Evolutionary conservation across 53 echinoderm and acorn worm genomes (phyloP), one percentile per base, ranked within the genome.

Genomic region (Zoroaster sp.): DNA sequence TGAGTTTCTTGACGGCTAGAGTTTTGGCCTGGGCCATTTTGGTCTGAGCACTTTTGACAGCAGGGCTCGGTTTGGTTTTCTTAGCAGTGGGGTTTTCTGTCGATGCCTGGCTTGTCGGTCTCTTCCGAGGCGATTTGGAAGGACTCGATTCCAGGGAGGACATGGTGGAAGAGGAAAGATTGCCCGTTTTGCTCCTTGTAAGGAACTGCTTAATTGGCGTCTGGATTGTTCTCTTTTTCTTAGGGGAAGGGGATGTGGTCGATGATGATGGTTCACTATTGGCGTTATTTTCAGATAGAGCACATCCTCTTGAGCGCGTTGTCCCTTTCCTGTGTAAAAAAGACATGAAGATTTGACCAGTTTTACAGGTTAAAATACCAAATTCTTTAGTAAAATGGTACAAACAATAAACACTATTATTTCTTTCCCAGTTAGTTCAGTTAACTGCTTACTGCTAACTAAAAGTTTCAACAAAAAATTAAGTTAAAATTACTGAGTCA

Each of bases 221-320:
- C 44, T 80, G 81, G 36, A 78, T 30, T 73, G 81, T 80, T 71
- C 90, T 52, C 63, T 89, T 89, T 36, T 72, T 72, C 38, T 70
- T 87, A 1, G 75, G 66, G 18, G 75, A 35, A 23, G 89, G 67
- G 17, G 90, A 72, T 2, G 90, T 53, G 14, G 70, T 46, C 7
- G 73, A 34, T 20, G 90, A 44, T 15, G 33, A 18, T 31, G 43
- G 39, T 14, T 40, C 54, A 55, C 82, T 74, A 55, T 89, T 80
- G 59, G 81, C 81, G 23, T 89, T 81, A 45, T 89, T 89, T 72
- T 89, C 90, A 5, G 90, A 80, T 2, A 89, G 82, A 12, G 90
- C 90, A 43, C 90, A 65, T 40, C 90, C 54, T 18, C 82, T 69
- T 31, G 65, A 49, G 41, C 82, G n/a, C n/a, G 82, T 73, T 35